A percentile compares a stretch with the other conserved stretches of the same genome.
phyloP scores from a whole-genome alignment of 1,140 invertebrate species.

The Drosophila navojoa region DNA sequence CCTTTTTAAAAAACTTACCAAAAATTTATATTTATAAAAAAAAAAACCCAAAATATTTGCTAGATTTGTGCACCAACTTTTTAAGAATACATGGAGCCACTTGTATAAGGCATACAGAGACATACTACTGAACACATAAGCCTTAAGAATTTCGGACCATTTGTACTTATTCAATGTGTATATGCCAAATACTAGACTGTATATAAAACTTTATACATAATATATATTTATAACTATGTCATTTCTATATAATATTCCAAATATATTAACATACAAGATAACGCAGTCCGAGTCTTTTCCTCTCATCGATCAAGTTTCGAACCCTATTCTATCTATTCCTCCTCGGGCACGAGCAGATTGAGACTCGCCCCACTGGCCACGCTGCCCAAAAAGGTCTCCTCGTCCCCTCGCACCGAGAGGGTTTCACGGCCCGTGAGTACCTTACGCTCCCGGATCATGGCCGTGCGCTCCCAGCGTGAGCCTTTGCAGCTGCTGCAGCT shows the following conservation, averaged over 20 bases:
- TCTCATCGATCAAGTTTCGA: too few species aligned
- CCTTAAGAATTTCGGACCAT: constrained; percentile 26
- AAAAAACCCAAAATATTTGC: background rate
- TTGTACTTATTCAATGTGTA: constrained; percentile 61
- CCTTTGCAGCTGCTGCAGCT: constrained; percentile 91
- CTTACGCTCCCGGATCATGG: constrained; percentile 91
- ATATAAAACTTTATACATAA: constrained; percentile 48
- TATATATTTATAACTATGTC: constrained; percentile 23
- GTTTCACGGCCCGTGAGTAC: constrained; percentile 84
- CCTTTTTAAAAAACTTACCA: constrained; percentile 20
- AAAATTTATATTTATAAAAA: constrained; percentile 24
- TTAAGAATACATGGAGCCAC: constrained; percentile 1
- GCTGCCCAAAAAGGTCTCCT: constrained; percentile 88
- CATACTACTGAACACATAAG: constrained; percentile 27
- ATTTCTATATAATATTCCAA: constrained; percentile 34
- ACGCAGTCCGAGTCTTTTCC: constrained; percentile 1
- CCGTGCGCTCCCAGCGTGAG: constrained; percentile 90
- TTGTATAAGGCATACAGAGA: constrained; percentile 30
- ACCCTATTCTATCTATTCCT: constrained; percentile 46
- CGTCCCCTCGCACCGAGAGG: constrained; percentile 89
- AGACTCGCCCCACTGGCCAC: constrained; percentile 86
- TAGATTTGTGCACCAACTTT: constrained; percentile 20
- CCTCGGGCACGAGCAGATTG: constrained; percentile 88
- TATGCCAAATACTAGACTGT: constrained; percentile 65
- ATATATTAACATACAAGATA: constrained; percentile 4